A percentile compares a stretch with the other conserved stretches of the same genome.
These are phyloP conservation scores for Luffia ferchaultella DNA, from an alignment of 2,888 invertebrate genomes.

Conservation along the genomic window DNA sequence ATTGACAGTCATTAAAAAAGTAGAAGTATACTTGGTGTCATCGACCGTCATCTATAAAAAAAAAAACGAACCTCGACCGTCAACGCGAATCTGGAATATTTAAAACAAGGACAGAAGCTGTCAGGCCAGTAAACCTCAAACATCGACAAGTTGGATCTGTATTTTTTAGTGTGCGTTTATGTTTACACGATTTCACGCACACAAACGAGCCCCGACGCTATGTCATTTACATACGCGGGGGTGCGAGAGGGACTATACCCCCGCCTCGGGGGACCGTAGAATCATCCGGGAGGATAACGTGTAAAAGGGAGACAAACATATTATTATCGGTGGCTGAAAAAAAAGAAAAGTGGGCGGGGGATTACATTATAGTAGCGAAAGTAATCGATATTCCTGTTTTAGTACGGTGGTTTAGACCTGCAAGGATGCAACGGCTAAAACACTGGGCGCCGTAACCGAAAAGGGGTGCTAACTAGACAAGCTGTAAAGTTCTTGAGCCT, in stretches of 20 bases:
- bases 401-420: slow-evolving; percentile 59
- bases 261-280: slow-evolving; percentile 30
- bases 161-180: slow-evolving; percentile 26
- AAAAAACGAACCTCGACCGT: too few species aligned
- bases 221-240: slow-evolving; percentile 58
- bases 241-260: slow-evolving; percentile 28
- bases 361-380: slow-evolving; percentile 69
- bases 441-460: background rate
- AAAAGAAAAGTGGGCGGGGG: slow-evolving; percentile 67
- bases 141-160: slow-evolving; percentile 20
- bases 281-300: slow-evolving; percentile 31
- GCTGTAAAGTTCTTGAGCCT: too few species aligned
- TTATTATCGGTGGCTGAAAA: slow-evolving; percentile 53
- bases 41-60: too few species aligned
- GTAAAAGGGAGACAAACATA: slow-evolving; percentile 55
- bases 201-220: slow-evolving; percentile 52
- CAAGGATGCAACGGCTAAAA: slow-evolving; percentile 36
- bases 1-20: too few species aligned
- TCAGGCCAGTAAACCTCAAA: slow-evolving; percentile 61
- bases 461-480: background rate
- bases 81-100: slow-evolving; percentile 31
- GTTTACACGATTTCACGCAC: slow-evolving; percentile 37
- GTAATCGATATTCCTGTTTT: slow-evolving; percentile 68
- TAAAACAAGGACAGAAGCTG: slow-evolving; percentile 61
- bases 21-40: too few species aligned